A percentile compares a stretch with the other conserved stretches of the same genome.
Evolutionary conservation across 2,113 vertebrate species (phyloP).

Genomic region (Pogonocichla stellata): DNA sequence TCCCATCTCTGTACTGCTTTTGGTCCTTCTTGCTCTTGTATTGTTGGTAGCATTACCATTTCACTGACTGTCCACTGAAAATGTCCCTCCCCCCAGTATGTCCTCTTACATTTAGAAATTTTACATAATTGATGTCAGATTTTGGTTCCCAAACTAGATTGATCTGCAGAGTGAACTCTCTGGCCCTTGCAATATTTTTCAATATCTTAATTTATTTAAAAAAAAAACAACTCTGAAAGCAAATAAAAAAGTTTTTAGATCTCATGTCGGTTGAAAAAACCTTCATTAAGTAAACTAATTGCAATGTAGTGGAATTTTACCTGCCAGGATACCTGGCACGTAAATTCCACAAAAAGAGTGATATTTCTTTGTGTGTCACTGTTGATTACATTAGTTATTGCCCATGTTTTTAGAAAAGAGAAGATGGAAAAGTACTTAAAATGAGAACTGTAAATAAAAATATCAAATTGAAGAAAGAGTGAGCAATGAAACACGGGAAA

Average conservation of each 20-base stretch:
- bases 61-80: not conserved
- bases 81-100: not conserved
- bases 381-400: not conserved
- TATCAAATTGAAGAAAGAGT: not conserved
- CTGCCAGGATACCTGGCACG: not conserved
- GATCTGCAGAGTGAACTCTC: not conserved
- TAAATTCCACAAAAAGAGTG: not conserved
- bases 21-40: not conserved
- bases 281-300: not conserved
- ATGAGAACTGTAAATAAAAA: not conserved
- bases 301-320: not conserved
- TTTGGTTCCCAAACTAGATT: not conserved
- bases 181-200: not conserved
- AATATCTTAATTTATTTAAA: not conserved
- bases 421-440: not conserved
- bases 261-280: not conserved
- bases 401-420: not conserved
- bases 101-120: not conserved
- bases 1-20: not conserved
- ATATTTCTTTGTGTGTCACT: not conserved
- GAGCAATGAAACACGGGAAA: not conserved
- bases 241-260: not conserved
- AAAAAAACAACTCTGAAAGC: rapidly evolving
- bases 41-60: not conserved
- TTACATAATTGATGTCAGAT: not conserved